Base-by-base conservation (phyloP, 1,140 invertebrate genomes). In the Diuraphis noxia region DNA sequence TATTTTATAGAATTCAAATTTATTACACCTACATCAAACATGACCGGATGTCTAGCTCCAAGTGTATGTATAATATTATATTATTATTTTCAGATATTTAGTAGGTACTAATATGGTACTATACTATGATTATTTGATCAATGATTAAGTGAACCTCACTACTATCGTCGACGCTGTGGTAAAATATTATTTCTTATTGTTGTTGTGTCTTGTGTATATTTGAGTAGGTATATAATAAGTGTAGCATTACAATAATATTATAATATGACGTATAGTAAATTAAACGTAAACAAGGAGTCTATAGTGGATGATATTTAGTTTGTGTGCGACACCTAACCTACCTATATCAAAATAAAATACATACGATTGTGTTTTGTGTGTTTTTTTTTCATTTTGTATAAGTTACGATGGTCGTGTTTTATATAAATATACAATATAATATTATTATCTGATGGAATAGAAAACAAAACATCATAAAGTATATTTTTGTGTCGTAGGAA, bases 201-300 rank as follows among this genome's bases (percentile, higher is more conserved):
- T 63, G 56, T 63, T n/a, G 56, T 10, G 10, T 72, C 13, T 5
- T 17, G 13, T n/a, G 30, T 72, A 13, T n/a, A n/a, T 17, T 10
- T 72, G 19, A 72, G 56, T 63, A n/a, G n/a, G 30, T 17, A 34
- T 4, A 17, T 17, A 13, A 72, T 5, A 72, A 72, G 56, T n/a
- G n/a, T 30, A 63, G 46, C 46, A 49, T 49, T 49, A 49, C 34
- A 13, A 63, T n/a, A 72, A 6, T n/a, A 72, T 72, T 6, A 72
- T 72, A 72, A 17, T n/a, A 72, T n/a, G n/a, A 72, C n/a, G 56
- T 72, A n/a, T n/a, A 72, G n/a, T 72, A 72, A 72, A 72, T 72
- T 72, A 72, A 72, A 72, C 56, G 56, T 72, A 72, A 72, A 72
- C 56, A 72, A 72, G 56, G 30, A 10, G 30, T 56, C 25, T 63